Base-by-base conservation (phyloP, 2,888 invertebrate species). In the Hydropsyche betteni region DNA sequence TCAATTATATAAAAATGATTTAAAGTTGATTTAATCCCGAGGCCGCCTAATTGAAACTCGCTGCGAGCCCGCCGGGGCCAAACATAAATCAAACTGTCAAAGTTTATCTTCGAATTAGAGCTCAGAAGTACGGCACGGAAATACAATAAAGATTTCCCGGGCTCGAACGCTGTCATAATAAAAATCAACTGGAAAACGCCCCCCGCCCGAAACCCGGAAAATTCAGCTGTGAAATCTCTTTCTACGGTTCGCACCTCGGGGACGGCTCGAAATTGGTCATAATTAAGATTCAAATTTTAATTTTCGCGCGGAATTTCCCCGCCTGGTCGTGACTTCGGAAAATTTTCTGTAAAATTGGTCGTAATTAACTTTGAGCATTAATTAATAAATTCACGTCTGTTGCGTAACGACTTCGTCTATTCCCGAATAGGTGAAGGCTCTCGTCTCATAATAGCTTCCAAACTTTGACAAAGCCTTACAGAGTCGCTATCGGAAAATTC, bases 301-400 rank as follows among this genome's bases (percentile, higher is more conserved):
- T 64, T 71, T 44, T 44, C 44, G 44, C 44, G 44, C 44, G 10
- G 4, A 44, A 44, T 44, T 44, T 44, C 3, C 44, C 6, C 44
- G 7, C 44, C 44, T 4, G 44, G 68, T 50, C 71, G 73, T 5
- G 44, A 44, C 10, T 44, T 4, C 44, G 75, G 55, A 55, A 55
- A 55, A 58, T 14, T 24, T 24, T 55, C 72, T 10, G 52, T 44
- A n/a, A 58, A 72, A 72, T 72, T 44, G 72, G 36, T 58, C 36
- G 72, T 77, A 75, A 77, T 77, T 77, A 75, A 77, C 75, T 77
- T 55, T 38, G 74, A 74, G 69, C 75, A 61, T 77, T 75, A 69
- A 77, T 75, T 77, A 75, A 77, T 72, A 72, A 72, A 72, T 72
- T 72, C 38, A 8, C 55, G 36, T 36, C 44, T 44, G 44, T 44